Percentiles rank a stretch among this genome's conserved stretches.
phyloP scores from a whole-genome alignment of 1,140 invertebrate genomes.

The Adoxophyes honmai region DNA sequence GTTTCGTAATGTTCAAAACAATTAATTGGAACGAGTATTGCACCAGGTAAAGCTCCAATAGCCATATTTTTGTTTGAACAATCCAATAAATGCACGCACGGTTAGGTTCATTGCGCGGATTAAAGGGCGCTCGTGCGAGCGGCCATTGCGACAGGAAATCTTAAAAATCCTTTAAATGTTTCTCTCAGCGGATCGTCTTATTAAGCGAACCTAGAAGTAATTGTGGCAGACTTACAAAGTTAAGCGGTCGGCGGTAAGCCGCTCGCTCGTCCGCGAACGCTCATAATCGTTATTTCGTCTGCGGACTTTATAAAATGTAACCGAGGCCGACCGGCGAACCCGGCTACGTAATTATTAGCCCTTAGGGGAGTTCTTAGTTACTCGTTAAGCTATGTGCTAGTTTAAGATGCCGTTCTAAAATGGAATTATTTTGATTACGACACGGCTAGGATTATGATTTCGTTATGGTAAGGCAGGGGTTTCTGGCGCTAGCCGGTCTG shows the following conservation, averaged over 20 bases:
- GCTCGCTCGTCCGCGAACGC: conserved; percentile 37
- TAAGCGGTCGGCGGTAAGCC: conserved; percentile 58
- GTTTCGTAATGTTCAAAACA: background rate
- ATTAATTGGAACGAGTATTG: background rate
- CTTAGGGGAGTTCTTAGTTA: conserved; percentile 16
- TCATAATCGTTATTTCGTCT: conserved; percentile 75
- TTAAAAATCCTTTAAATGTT: conserved; percentile 56
- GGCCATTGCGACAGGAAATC: conserved; percentile 39
- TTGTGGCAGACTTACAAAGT: conserved; percentile 71
- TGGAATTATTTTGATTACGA: conserved; percentile 1
- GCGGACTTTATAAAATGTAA: conserved; percentile 67
- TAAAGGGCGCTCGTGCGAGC: conserved; percentile 34
- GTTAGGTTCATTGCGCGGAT: conserved; percentile 59
- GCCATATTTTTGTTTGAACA: conserved; percentile 40
- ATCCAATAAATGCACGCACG: conserved; percentile 53
- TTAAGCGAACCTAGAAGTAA: conserved; percentile 64
- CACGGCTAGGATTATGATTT: no score
- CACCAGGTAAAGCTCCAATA: conserved; percentile 20
- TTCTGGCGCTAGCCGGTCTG: no score
- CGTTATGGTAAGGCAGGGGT: no score
- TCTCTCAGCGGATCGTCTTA: conserved; percentile 50
- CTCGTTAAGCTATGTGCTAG: conserved; percentile 15
- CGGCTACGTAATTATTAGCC: conserved; percentile 28
- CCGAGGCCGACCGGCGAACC: conserved; percentile 30
- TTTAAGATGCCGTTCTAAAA: conserved; percentile 9